A percentile compares a stretch with the other conserved stretches of the same genome.
These are phyloP conservation scores for Toxotes chatareus DNA, from an alignment of 2,113 vertebrate species.

Conservation along the genomic window DNA sequence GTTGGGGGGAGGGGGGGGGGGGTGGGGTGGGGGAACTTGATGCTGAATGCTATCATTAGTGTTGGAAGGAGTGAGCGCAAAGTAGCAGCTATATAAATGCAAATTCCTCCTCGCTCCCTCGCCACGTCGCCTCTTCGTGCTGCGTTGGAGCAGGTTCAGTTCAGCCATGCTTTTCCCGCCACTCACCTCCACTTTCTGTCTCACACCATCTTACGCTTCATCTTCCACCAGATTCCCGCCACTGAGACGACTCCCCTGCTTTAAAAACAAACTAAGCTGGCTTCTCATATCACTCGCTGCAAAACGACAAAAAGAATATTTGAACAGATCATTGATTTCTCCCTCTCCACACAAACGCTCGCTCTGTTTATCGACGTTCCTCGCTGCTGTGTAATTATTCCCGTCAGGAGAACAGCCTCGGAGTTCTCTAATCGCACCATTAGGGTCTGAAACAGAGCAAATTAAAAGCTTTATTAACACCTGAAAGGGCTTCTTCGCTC, in stretches of 20 bases:
- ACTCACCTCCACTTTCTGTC: conserved; percentile 11
- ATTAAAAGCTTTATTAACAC: conserved; percentile 58
- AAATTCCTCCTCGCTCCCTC: conserved; percentile 45
- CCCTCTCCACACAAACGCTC: neutral
- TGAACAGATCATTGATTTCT: conserved; percentile 50
- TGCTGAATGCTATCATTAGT: conserved; percentile 55
- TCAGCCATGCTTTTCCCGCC: neutral
- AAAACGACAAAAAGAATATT: conserved; percentile 6
- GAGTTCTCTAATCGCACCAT: conserved; percentile 55
- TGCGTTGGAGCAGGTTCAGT: neutral
- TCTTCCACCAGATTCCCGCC: neutral
- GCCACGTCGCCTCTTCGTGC: conserved; percentile 6
- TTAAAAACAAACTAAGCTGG: neutral
- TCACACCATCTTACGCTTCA: neutral
- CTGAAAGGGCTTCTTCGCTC: conserved; percentile 27
- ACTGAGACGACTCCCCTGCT: neutral
- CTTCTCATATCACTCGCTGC: neutral
- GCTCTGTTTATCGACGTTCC: conserved; percentile 38
- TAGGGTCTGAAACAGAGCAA: conserved; percentile 44
- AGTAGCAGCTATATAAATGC: conserved; percentile 63
- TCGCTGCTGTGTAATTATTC: conserved; percentile 49
- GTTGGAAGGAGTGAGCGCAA: conserved; percentile 42
- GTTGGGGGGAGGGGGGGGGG: no score
- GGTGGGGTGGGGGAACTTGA: neutral
- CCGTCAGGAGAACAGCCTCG: conserved; percentile 44